phyloP scores from a whole-genome alignment of 2,797 vertebrate genomes.

The Ceryle rudis region DNA sequence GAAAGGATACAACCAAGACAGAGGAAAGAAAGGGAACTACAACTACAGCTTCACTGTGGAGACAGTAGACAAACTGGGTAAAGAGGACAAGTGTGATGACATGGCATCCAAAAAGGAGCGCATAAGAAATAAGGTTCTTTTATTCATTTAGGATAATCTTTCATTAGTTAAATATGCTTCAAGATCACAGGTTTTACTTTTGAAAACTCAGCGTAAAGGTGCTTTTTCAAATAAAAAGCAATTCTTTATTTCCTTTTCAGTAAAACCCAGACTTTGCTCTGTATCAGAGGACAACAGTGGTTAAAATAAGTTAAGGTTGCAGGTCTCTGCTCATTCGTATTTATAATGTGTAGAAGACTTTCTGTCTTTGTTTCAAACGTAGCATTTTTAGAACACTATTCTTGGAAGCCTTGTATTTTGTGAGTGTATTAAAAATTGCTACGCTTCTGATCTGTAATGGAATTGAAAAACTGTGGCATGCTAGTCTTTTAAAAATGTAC shows the following conservation, averaged over 20 bases:
- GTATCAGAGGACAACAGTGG: not conserved
- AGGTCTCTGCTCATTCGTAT: not conserved
- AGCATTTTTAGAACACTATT: not conserved
- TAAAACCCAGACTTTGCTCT: not conserved
- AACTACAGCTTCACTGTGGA: constrained; percentile 84
- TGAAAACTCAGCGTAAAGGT: constrained; percentile 12
- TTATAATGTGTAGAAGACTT: not conserved
- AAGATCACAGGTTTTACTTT: constrained; percentile 44
- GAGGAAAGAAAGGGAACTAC: constrained; percentile 89
- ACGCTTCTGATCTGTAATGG: not conserved
- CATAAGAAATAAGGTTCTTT: constrained; percentile 92
- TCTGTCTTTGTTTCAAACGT: not conserved
- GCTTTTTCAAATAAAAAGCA: not conserved
- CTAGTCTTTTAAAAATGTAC: not conserved
- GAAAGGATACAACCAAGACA: constrained; percentile 90
- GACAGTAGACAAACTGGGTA: constrained; percentile 86
- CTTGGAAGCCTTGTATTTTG: constrained; percentile 41
- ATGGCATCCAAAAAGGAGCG: constrained; percentile 90
- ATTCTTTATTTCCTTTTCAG: constrained; percentile 10
- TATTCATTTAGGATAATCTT: constrained; percentile 76
- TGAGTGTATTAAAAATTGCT: not conserved
- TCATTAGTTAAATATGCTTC: constrained; percentile 63
- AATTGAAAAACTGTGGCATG: not conserved
- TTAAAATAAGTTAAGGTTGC: not conserved
- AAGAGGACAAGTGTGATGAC: constrained; percentile 89